Base-by-base conservation (phyloP, 1,140 invertebrate genomes). In the Orius insidiosus region DNA sequence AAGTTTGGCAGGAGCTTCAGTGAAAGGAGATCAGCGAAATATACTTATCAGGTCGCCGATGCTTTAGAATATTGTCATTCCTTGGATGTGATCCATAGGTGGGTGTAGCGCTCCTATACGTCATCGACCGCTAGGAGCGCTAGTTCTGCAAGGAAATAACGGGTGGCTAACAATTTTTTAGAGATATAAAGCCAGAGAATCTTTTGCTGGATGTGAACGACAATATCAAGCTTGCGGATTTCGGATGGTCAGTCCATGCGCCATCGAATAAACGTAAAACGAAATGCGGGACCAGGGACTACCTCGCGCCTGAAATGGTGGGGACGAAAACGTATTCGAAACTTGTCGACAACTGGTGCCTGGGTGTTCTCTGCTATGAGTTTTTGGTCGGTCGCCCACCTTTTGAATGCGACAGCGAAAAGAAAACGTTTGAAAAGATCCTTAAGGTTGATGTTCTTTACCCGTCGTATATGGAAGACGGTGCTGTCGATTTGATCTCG, bases 231-330 rank as follows among this genome's bases (percentile, higher is more conserved):
- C 70, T 94, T 42, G 85, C 85, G 32, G 89, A 95, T 61, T 95
- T 95, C 72, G 89, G 89, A 1, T 93, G 86, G 87, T 92, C 87
- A n/a, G 87, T 92, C 5, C 88, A 93, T 65, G 82, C 87, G 5
- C 83, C 86, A 5, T 82, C 81, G 16, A 78, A 78, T 49, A 78
- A 76, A 56, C 75, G 90, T 16, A 82, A 78, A 48, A 96, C 92
- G 1, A 73, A 95, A 63, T 92, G 86, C 61, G 90, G 88, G 4
- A 95, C 90, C 4, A 63, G 93, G 31, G 89, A 95, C 65, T 95
- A 95, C 62, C 63, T 95, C 5, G 83, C 89, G 7, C 90, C 90
- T 3, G 90, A 95, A 65, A 94, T 95, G 86, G 71, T 93, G 8
- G 71, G 73, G 48, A 69, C 76, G 5, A 68, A 75, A 58, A 59